phyloP scores from a whole-genome alignment of 2,113 vertebrate genomes.

The Salvelinus alpinus region DNA sequence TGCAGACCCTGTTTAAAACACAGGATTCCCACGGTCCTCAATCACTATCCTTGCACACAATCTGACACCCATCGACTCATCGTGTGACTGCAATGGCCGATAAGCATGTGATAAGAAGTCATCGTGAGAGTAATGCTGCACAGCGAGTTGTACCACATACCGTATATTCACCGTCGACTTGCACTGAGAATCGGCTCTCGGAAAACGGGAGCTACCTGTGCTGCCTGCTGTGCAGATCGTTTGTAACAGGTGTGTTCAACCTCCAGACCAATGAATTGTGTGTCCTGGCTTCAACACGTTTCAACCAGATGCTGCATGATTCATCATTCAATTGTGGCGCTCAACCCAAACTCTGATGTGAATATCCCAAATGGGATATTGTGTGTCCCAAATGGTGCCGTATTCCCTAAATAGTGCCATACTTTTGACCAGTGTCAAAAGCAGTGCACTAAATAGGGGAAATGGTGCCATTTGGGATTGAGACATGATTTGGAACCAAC shows the following conservation, averaged over 20 bases:
- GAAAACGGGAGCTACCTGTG: background rate
- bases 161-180: background rate
- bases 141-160: background rate
- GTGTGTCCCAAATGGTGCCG: too few relatives aligned
- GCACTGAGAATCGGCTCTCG: background rate
- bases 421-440: too few relatives aligned
- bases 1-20: background rate
- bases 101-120: conserved; percentile 1
- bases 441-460: too few relatives aligned
- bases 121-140: background rate
- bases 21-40: background rate
- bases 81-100: background rate
- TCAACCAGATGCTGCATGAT: background rate
- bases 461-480: too few relatives aligned
- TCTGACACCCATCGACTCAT: conserved; percentile 1
- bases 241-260: background rate
- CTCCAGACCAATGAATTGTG: background rate
- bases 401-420: too few relatives aligned
- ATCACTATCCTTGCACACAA: background rate
- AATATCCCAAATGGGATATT: too few relatives aligned
- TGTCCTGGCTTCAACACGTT: background rate
- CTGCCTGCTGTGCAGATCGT: background rate
- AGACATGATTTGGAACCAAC: background rate
- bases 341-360: background rate
- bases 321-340: background rate